phyloP scores from a whole-genome alignment of 1,140 invertebrate genomes.

The Goniozus legneri region DNA sequence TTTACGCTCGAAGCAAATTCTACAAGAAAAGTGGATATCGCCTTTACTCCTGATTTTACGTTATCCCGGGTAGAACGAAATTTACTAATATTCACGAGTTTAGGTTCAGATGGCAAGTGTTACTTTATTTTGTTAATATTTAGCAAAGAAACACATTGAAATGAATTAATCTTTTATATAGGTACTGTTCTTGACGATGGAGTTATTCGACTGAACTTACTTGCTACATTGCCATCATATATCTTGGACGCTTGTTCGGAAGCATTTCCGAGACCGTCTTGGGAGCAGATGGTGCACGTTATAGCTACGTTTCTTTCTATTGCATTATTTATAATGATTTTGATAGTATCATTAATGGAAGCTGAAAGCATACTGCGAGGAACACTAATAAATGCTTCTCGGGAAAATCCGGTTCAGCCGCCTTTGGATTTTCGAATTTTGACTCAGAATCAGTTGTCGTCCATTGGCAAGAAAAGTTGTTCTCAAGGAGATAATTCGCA shows the following conservation, averaged over 20 bases:
- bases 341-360: slow-evolving; percentile 71
- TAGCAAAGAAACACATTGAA: neutral
- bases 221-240: slow-evolving; percentile 76
- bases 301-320: slow-evolving; percentile 62
- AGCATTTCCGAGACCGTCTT: slow-evolving; percentile 72
- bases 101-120: slow-evolving; percentile 33
- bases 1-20: slow-evolving; percentile 80
- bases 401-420: slow-evolving; percentile 54
- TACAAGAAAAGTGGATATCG: slow-evolving; percentile 83
- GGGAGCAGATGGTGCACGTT: slow-evolving; percentile 77
- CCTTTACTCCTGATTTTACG: slow-evolving; percentile 92
- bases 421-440: slow-evolving; percentile 60
- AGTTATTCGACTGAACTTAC: slow-evolving; percentile 56
- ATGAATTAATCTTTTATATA: neutral
- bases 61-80: slow-evolving; percentile 71
- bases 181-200: slow-evolving; percentile 24
- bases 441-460: slow-evolving; percentile 29
- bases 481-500: slow-evolving; percentile 22
- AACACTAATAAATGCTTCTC: slow-evolving; percentile 50
- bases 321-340: slow-evolving; percentile 64
- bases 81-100: slow-evolving; percentile 60
- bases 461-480: slow-evolving; percentile 21
- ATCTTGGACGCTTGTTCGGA: slow-evolving; percentile 71
- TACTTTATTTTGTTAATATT: neutral
- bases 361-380: slow-evolving; percentile 68